A percentile compares a stretch with the other conserved stretches of the same genome.
phyloP scores from a whole-genome alignment of 2,797 vertebrate species.

The Rhynchonycteris naso region DNA sequence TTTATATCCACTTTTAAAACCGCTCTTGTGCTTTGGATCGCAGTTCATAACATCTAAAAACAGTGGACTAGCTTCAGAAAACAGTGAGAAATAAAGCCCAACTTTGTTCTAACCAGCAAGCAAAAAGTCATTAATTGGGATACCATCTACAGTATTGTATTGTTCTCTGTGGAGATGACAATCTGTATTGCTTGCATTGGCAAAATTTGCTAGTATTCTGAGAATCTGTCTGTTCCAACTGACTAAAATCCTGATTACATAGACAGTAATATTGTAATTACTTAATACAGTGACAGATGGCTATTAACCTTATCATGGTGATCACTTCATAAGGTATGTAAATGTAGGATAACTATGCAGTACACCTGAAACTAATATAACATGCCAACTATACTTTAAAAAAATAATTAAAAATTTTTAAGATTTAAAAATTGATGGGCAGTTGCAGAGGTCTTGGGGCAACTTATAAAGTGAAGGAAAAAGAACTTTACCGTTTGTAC shows the following conservation, averaged over 20 bases:
- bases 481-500: constrained; percentile 92
- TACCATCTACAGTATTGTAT: accelerated
- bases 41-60: background rate
- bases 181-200: background rate
- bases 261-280: background rate
- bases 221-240: background rate
- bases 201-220: background rate
- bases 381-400: background rate
- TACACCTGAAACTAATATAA: background rate
- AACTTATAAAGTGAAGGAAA: background rate
- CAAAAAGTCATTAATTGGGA: background rate
- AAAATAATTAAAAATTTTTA: background rate
- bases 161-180: background rate
- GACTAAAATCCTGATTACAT: background rate
- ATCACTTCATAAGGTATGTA: background rate
- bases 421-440: background rate
- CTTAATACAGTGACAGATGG: too few relatives aligned
- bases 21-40: background rate
- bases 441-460: background rate
- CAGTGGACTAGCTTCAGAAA: background rate
- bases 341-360: background rate
- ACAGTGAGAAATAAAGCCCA: background rate
- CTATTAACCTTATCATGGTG: background rate
- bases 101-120: background rate
- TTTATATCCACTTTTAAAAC: background rate